Percentiles rank a stretch among this genome's conserved stretches.
Evolutionary conservation across 2,797 vertebrate genomes (phyloP).

Genomic region (Sebastolobus alascanus): DNA sequence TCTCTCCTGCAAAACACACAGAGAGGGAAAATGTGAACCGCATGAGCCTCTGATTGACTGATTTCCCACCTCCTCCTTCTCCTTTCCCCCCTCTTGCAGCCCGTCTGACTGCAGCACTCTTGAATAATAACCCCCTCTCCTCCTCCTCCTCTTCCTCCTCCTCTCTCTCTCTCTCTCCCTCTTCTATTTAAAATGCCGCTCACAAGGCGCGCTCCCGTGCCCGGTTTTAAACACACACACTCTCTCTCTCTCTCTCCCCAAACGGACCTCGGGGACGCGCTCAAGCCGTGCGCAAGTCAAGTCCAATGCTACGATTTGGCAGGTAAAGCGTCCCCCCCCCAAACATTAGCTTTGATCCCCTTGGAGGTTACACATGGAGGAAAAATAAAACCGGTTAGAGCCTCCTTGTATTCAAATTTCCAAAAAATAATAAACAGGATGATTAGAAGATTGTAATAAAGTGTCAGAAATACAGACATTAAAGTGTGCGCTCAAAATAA

Average conservation of each 20-base stretch:
- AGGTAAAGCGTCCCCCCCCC: conserved; percentile 39
- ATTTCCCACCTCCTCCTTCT: conserved; percentile 43
- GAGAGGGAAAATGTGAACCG: conserved; percentile 6
- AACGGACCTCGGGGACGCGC: conserved; percentile 46
- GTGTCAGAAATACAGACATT: conserved; percentile 9
- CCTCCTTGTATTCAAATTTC: background rate
- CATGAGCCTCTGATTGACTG: conserved; percentile 51
- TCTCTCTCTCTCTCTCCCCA: background rate
- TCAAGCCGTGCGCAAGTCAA: conserved; percentile 38
- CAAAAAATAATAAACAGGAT: background rate
- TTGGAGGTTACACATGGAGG: conserved; percentile 19
- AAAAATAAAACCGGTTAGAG: conserved; percentile 1
- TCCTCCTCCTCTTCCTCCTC: background rate
- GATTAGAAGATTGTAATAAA: background rate
- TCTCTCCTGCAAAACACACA: conserved; percentile 34
- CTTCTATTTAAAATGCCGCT: conserved; percentile 69
- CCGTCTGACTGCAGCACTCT: conserved; percentile 73
- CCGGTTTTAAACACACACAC: conserved; percentile 44
- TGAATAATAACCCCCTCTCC: conserved; percentile 64
- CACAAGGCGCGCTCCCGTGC: conserved; percentile 61
- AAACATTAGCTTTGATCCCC: conserved; percentile 19
- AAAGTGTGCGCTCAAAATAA: conserved; percentile 38
- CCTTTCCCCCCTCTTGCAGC: conserved; percentile 20
- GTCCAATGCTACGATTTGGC: conserved; percentile 55
- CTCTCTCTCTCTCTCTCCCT: conserved; percentile 3